Evolutionary conservation across 1,140 invertebrate genomes (phyloP), one percentile per base, ranked within the genome.

Genomic region (Tachypleus tridentatus): DNA sequence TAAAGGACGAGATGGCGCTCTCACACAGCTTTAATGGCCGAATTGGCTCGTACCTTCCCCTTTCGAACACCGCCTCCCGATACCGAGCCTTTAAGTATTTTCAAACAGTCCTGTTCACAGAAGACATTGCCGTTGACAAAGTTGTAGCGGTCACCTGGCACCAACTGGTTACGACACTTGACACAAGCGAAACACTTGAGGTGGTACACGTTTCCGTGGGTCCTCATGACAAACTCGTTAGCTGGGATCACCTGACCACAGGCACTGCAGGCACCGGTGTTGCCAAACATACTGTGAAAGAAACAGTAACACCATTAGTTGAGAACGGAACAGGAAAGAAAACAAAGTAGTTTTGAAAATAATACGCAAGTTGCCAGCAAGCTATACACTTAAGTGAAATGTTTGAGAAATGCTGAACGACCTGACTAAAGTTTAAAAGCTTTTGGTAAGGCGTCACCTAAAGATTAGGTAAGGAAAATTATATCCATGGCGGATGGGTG

Each of bases 171-270:
- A 69, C 88, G 85, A 77, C 92, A 96, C 76, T 93, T 93, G 76
- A 87, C 90, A 81, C 92, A 96, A 68, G 86, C 84, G 81, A 96
- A 96, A 80, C 91, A 95, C 80, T 91, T 92, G 77, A 92, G 83
- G 82, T 96, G 91, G 83, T 93, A 95, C 72, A 93, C 90, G 78
- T 82, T 79, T 69, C 77, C 78, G 47, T 75, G 76, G 49, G 71
- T 75, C 77, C 88, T 82, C 87, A 93, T 93, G 72, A 96, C 91
- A 76, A 92, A 84, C 77, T 96, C 91, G 79, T 83, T 89, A 67
- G 91, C 86, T 57, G 91, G 89, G 79, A 96, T 96, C 74, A 83
- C 85, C 79, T 91, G 89, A 64, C 88, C 87, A 78, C 92, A 96
- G 72, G 85, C 88, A 72, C 86, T 84, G 78, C 92, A 96, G 70